Evolutionary conservation across 2,113 vertebrate genomes (phyloP), one percentile per base, ranked within the genome.

Genomic region (Eretmodus cyanostictus): DNA sequence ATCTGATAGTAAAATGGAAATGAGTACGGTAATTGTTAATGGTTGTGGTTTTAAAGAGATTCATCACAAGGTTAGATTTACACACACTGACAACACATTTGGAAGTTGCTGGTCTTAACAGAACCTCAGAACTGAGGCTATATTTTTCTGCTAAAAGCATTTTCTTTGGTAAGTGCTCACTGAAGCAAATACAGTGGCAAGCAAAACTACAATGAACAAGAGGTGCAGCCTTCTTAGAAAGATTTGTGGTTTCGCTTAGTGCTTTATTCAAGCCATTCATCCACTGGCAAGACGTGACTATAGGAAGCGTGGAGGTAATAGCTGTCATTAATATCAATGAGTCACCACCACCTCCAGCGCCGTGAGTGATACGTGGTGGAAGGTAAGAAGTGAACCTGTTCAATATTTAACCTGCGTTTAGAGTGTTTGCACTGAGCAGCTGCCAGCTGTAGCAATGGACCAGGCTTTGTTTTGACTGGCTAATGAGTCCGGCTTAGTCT

Each of bases 361-460:
- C 24, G 54, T 89, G 91, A 92, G 66, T 68, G 92, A 92, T 80
- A 57, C 80, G 16, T 34, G 82, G 85, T 78, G 9, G 59, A 87
- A 85, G 78, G 79, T 51, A 80, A 88, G 84, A 90, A 71, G 66
- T 47, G 55, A 82, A 87, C 68, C 86, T 88, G 86, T 87, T 93
- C 89, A 95, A 96, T 95, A 94, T 95, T 95, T 93, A 94, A 95
- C 85, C 90, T 91, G 90, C n/a, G 78, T 87, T 89, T 83, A 76
- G 47, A 87, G 87, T 83, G 87, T 93, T 93, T 93, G 86, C 89
- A 57, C 87, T 80, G 82, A 94, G 86, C 87, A 82, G 86, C 92
- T 95, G 90, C 54, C 90, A 90, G 90, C 61, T 66, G 91, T 38
- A 42, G 78, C 54, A 49, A 66, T 51, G 12, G 17, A 40, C 5